Percentiles rank a stretch among this genome's conserved stretches.
Evolutionary conservation across 2,888 invertebrate genomes (phyloP).

Genomic region (Phasia obesa): DNA sequence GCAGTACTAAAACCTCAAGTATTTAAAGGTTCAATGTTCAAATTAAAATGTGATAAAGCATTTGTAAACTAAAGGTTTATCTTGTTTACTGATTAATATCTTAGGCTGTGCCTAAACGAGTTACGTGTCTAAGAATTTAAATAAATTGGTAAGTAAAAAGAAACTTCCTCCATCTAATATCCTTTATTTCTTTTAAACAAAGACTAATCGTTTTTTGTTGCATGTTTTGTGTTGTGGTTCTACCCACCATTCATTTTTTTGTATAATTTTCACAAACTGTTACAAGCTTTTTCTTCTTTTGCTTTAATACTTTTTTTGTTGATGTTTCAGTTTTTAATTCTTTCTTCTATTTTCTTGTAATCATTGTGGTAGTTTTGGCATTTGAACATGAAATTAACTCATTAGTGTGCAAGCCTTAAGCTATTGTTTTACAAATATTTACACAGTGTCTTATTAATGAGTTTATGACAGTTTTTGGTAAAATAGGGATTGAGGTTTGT

Average conservation of each 20-base stretch:
- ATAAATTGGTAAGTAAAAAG: neutral
- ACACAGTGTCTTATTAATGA: conserved; percentile 69
- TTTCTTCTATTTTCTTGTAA: conserved; percentile 19
- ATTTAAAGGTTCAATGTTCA: neutral
- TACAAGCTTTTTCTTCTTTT: conserved; percentile 3
- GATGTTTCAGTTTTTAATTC: neutral
- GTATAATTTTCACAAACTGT: conserved; percentile 34
- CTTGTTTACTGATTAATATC: neutral
- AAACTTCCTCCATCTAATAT: conserved; percentile 33
- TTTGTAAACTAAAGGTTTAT: neutral
- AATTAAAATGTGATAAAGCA: neutral
- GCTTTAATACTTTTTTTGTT: neutral
- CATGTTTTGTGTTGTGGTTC: conserved; percentile 26
- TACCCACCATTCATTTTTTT: neutral
- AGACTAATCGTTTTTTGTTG: conserved; percentile 56
- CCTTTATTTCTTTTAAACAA: conserved; percentile 23
- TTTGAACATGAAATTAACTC: conserved; percentile 71
- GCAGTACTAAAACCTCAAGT: neutral
- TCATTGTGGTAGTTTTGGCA: conserved; percentile 47
- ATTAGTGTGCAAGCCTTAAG: conserved; percentile 63
- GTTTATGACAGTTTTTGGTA: conserved; percentile 60
- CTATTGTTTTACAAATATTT: conserved; percentile 55
- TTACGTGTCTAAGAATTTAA: neutral
- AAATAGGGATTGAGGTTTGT: neutral
- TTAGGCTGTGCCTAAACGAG: neutral